A percentile compares a stretch with the other conserved stretches of the same genome.
Conservation (phyloP, 2,113 vertebrate genomes). For the Heliornis fulica region DNA sequence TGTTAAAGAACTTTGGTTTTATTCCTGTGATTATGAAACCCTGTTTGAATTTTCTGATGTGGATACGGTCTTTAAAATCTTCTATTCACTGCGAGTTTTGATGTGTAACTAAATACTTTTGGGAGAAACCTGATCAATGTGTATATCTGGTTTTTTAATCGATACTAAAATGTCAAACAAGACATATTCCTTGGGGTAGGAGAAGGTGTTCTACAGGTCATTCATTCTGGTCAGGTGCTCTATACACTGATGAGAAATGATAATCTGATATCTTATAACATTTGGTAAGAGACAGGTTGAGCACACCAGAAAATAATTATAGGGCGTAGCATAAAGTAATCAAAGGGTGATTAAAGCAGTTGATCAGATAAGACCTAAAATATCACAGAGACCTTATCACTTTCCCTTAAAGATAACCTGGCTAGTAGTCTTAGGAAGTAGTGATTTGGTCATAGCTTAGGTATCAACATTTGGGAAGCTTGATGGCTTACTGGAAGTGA, state of each 20-base stretch:
- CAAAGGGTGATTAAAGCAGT: neutral
- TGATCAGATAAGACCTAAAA: neutral
- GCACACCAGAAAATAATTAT: neutral
- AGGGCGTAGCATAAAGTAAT: neutral
- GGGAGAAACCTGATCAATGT: neutral
- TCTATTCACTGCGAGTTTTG: neutral
- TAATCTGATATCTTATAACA: neutral
- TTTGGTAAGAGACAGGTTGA: neutral
- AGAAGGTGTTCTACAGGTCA: neutral
- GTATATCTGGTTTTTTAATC: neutral
- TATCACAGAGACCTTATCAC: neutral
- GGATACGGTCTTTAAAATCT: neutral
- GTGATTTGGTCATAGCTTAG: neutral
- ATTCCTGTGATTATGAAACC: neutral
- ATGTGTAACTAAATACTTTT: neutral
- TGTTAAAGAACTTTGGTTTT: neutral
- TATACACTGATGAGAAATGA: neutral
- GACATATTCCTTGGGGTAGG: neutral
- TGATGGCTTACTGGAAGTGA: neutral
- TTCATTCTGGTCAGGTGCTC: neutral
- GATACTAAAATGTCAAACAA: neutral
- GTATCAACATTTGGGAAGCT: neutral
- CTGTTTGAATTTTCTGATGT: neutral
- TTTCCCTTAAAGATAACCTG: neutral
- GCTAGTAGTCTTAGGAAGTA: neutral